These are phyloP conservation scores for Ctenoplectra terminalis DNA, from an alignment of 1,140 invertebrate genomes.

Conservation along the genomic window DNA sequence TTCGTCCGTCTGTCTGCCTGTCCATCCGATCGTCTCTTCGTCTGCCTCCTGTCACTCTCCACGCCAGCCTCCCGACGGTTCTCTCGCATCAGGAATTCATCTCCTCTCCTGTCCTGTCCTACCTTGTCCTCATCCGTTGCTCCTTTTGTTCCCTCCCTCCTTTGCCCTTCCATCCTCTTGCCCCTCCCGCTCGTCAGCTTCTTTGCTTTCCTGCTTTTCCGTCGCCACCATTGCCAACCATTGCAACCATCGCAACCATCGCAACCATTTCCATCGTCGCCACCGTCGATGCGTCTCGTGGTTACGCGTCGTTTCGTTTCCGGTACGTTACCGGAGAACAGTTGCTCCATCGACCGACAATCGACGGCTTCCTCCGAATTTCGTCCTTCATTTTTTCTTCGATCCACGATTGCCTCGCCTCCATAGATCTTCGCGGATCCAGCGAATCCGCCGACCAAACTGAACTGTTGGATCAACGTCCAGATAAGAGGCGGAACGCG, in stretches of 20 bases:
- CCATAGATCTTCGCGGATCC: too few species aligned
- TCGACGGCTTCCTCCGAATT: background rate
- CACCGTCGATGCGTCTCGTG: slow-evolving; percentile 22
- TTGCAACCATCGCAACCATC: background rate
- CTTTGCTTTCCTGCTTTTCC: slow-evolving; percentile 57
- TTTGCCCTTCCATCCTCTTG: slow-evolving; percentile 26
- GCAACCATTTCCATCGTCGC: slow-evolving; percentile 32
- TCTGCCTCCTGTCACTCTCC: slow-evolving; percentile 75
- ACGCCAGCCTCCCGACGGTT: slow-evolving; percentile 73
- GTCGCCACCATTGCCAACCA: slow-evolving; percentile 42
- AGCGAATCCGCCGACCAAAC: background rate
- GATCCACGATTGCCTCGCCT: too few species aligned
- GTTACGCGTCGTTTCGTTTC: slow-evolving; percentile 67
- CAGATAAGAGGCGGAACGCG: slow-evolving; percentile 12
- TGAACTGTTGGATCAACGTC: slow-evolving; percentile 28
- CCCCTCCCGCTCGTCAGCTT: slow-evolving; percentile 24
- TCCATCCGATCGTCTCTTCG: slow-evolving; percentile 70
- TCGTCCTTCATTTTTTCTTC: too few species aligned
- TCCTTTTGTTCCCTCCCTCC: slow-evolving; percentile 65
- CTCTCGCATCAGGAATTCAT: slow-evolving; percentile 80
- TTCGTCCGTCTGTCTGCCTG: slow-evolving; percentile 62
- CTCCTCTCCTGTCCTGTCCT: slow-evolving; percentile 71
- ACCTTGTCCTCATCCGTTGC: slow-evolving; percentile 61
- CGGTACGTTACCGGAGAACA: background rate
- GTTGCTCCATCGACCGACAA: background rate